A percentile compares a stretch with the other conserved stretches of the same genome.
Conservation (phyloP, 1,140 invertebrate genomes). For the Mizuhopecten yessoensis region DNA sequence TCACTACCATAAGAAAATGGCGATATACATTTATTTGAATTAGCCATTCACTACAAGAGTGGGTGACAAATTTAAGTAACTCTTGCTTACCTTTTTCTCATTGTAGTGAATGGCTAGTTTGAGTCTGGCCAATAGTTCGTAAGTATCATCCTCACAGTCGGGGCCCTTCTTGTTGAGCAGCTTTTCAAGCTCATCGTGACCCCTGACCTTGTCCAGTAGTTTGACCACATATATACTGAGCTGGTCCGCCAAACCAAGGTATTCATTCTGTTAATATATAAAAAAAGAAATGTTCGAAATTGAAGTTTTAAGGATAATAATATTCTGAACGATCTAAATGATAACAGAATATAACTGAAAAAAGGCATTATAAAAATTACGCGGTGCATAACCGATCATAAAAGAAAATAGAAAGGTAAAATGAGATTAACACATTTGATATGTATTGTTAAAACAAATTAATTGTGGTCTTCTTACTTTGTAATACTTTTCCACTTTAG, state of each 20-base stretch:
- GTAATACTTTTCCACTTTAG: slow-evolving; percentile 85
- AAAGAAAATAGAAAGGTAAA: too few relatives aligned
- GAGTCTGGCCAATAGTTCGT: slow-evolving; percentile 81
- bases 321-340: too few relatives aligned
- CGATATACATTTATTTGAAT: too few relatives aligned
- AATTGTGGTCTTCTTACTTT: slow-evolving; percentile 81
- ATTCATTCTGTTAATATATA: slow-evolving; percentile 83
- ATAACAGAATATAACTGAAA: too few relatives aligned
- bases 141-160: slow-evolving; percentile 75
- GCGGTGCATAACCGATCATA: too few relatives aligned
- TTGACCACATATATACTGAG: slow-evolving; percentile 83
- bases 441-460: neutral
- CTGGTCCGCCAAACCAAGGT: slow-evolving; percentile 85
- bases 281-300: too few relatives aligned
- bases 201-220: slow-evolving; percentile 81
- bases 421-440: too few relatives aligned
- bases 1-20: too few relatives aligned
- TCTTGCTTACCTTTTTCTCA: slow-evolving; percentile 79
- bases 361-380: too few relatives aligned
- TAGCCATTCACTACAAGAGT: too few relatives aligned
- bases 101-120: slow-evolving; percentile 82
- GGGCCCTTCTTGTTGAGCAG: slow-evolving; percentile 79
- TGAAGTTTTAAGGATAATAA: too few relatives aligned
- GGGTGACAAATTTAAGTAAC: too few relatives aligned
- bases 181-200: slow-evolving; percentile 81